A percentile compares a stretch with the other conserved stretches of the same genome.
Evolutionary conservation across 2,888 invertebrate genomes (phyloP).

Genomic region (Thecophora atra): DNA sequence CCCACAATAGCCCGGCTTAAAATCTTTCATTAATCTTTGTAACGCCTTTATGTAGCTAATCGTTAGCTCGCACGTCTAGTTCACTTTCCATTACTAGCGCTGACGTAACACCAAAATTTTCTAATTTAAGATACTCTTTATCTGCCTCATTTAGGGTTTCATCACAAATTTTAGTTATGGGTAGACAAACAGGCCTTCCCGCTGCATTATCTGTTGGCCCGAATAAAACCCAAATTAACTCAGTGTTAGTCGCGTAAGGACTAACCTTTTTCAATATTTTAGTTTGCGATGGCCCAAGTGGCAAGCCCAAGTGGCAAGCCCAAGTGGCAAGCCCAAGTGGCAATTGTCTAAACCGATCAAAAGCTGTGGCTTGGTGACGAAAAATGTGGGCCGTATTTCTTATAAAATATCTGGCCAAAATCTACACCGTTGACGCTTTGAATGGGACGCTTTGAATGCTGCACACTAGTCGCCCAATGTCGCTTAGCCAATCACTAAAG

Average conservation of each 20-base stretch:
- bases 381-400: too few species aligned
- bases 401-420: too few species aligned
- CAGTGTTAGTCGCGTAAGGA: slow-evolving; percentile 28
- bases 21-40: not conserved
- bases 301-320: slow-evolving; percentile 33
- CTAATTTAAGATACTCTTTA: not conserved
- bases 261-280: not conserved
- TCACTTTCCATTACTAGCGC: not conserved
- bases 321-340: slow-evolving; percentile 33
- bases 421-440: slow-evolving; percentile 20
- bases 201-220: slow-evolving; percentile 6
- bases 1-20: slow-evolving; percentile 40
- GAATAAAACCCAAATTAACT: slow-evolving; percentile 35
- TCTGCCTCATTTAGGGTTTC: not conserved
- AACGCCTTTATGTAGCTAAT: not conserved
- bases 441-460: not conserved
- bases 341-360: slow-evolving; percentile 36
- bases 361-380: slow-evolving; percentile 25
- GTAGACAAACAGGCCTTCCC: not conserved
- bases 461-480: not conserved
- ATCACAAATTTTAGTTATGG: not conserved
- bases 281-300: slow-evolving; percentile 2
- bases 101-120: slow-evolving; percentile 29
- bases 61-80: not conserved
- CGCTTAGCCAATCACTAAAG: slow-evolving; percentile 30